Evolutionary conservation across 1,140 invertebrate species (phyloP).

Genomic region (Drosophila punjabiensis): DNA sequence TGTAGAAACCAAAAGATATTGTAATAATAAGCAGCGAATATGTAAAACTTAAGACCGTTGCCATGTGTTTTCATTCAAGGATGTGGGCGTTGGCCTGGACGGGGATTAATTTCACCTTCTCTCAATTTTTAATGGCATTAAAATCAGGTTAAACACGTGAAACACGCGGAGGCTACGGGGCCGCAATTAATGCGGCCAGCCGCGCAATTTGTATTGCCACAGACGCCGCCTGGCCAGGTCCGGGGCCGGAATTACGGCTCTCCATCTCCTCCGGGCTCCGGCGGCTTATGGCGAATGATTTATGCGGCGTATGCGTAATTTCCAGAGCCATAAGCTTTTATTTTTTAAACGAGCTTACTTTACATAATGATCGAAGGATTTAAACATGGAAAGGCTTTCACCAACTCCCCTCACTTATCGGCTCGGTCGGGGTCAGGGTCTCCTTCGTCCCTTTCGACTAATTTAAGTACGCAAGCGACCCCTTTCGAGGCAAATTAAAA

Average conservation of each 20-base stretch:
- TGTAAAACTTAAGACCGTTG: slow-evolving; percentile 8
- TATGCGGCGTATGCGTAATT: slow-evolving; percentile 66
- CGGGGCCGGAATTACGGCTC: background rate
- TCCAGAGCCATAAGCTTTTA: slow-evolving; percentile 43
- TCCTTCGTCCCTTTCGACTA: slow-evolving; percentile 30
- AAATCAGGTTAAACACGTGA: slow-evolving; percentile 36
- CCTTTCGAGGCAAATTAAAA: slow-evolving; percentile 65
- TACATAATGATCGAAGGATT: slow-evolving; percentile 41
- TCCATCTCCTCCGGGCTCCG: background rate
- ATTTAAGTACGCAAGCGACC: slow-evolving; percentile 55
- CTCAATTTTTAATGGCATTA: slow-evolving; percentile 57
- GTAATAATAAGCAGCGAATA: slow-evolving; percentile 53
- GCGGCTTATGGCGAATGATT: slow-evolving; percentile 68
- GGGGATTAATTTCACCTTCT: background rate
- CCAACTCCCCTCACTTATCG: slow-evolving; percentile 11
- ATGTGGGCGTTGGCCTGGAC: background rate
- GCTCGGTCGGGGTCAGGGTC: background rate
- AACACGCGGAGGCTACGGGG: slow-evolving; percentile 26
- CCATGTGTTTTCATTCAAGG: slow-evolving; percentile 1
- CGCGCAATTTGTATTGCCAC: slow-evolving; percentile 62
- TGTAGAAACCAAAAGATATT: slow-evolving; percentile 75
- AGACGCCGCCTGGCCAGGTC: background rate
- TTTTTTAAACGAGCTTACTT: slow-evolving; percentile 41
- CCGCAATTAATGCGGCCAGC: slow-evolving; percentile 62
- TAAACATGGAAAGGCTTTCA: slow-evolving; percentile 26